A percentile compares a stretch with the other conserved stretches of the same genome.
These are phyloP conservation scores for Streblospio benedicti DNA, from an alignment of 1,140 invertebrate genomes.

Conservation along the genomic window DNA sequence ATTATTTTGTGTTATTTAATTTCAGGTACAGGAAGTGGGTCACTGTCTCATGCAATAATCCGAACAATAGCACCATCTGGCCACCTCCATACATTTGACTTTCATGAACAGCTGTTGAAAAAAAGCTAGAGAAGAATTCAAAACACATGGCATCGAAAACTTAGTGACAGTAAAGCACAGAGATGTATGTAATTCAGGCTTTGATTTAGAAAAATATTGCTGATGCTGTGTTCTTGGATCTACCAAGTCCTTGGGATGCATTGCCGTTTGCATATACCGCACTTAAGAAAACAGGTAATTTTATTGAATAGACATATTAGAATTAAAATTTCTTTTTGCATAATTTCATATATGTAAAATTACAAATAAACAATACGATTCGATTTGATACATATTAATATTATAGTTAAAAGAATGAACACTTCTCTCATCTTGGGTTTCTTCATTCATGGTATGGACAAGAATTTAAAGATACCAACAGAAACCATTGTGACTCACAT, in stretches of 20 bases:
- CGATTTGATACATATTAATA: too few species aligned
- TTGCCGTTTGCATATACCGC: constrained; percentile 63
- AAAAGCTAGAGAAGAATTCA: constrained; percentile 77
- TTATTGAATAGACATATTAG: too few species aligned
- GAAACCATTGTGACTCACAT: too few species aligned
- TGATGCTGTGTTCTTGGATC: constrained; percentile 93
- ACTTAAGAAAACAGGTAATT: constrained; percentile 47
- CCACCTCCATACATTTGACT: constrained; percentile 93
- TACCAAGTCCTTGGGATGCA: constrained; percentile 91
- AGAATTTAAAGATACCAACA: too few species aligned
- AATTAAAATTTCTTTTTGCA: too few species aligned
- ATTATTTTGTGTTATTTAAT: too few species aligned
- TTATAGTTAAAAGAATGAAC: too few species aligned
- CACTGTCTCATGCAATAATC: constrained; percentile 85
- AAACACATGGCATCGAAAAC: constrained; percentile 65
- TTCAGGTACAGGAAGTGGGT: constrained; percentile 88
- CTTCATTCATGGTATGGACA: too few species aligned
- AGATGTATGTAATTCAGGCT: constrained; percentile 62
- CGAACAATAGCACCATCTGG: constrained; percentile 75
- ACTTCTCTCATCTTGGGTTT: too few species aligned
- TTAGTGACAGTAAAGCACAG: constrained; percentile 65
- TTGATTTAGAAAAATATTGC: constrained; percentile 67
- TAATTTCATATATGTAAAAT: too few species aligned
- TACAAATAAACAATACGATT: too few species aligned
- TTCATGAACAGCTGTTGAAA: constrained; percentile 76